Conservation (phyloP, 2,888 invertebrate genomes). For the Pristionchus fissidentatus region DNA sequence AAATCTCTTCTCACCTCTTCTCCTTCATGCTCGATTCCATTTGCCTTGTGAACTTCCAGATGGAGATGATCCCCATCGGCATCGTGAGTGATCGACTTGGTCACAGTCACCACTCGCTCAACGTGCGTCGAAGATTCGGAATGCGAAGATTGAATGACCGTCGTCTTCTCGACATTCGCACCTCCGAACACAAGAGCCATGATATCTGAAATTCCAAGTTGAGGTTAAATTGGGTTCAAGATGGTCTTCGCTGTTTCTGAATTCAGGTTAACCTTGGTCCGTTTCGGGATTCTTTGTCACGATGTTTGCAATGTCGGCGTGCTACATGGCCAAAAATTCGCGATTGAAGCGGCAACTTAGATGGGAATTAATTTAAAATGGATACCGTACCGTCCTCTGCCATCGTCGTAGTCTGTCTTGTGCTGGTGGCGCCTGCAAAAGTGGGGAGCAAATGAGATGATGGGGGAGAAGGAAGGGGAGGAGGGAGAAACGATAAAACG, state of each 20-base stretch:
- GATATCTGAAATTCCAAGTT: slow-evolving; percentile 40
- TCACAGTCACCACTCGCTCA: background rate
- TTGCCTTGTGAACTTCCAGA: background rate
- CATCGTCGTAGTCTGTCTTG: background rate
- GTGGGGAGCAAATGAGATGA: background rate
- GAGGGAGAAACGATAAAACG: slow-evolving; percentile 1
- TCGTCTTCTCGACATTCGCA: slow-evolving; percentile 40
- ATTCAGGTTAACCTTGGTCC: no score
- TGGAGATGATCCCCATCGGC: background rate
- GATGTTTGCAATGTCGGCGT: no score
- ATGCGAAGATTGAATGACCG: background rate
- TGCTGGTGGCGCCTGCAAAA: background rate
- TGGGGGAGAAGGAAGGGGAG: background rate
- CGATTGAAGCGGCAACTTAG: no score
- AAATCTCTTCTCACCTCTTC: background rate
- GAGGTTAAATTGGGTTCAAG: no score
- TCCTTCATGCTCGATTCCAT: background rate
- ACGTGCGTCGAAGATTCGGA: background rate
- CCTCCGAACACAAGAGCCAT: slow-evolving; percentile 46
- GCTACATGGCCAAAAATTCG: no score
- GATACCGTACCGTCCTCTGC: slow-evolving; percentile 7
- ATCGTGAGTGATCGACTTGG: slow-evolving; percentile 18
- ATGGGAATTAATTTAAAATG: background rate
- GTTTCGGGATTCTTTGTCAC: no score
- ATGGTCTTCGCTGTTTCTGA: no score